Evolutionary conservation across 2,888 invertebrate species (phyloP).

Genomic region (Melanargia galathea): DNA sequence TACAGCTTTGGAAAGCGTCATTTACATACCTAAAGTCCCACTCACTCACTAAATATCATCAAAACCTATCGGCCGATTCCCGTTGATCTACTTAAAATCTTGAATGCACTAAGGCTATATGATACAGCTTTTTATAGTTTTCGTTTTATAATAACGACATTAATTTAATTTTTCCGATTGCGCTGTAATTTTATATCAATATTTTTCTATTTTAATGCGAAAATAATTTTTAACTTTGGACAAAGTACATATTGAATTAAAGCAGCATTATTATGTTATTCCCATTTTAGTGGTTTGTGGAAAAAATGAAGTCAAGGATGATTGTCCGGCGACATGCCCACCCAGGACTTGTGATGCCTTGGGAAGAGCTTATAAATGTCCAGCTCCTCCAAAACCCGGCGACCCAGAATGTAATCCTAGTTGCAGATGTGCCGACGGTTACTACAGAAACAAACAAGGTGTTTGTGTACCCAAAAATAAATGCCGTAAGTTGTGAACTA

Average conservation of each 20-base stretch:
- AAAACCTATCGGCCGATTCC: too few species aligned
- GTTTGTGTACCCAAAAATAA: constrained; percentile 38
- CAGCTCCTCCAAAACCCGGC: constrained; percentile 13
- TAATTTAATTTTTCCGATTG: too few species aligned
- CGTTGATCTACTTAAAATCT: too few species aligned
- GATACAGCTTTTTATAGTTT: too few species aligned
- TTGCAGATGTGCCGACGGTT: constrained; percentile 34
- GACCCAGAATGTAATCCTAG: constrained; percentile 28
- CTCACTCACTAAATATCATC: too few species aligned
- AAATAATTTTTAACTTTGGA: too few species aligned
- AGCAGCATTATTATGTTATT: background rate
- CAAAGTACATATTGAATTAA: background rate
- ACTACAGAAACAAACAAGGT: constrained; percentile 27
- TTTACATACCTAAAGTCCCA: too few species aligned
- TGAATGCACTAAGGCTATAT: too few species aligned
- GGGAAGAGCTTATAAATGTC: constrained; percentile 12
- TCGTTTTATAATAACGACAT: too few species aligned
- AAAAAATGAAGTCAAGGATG: constrained; percentile 30
- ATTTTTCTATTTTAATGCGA: too few species aligned
- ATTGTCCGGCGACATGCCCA: constrained; percentile 33
- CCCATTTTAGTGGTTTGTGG: constrained; percentile 13
- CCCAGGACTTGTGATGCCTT: constrained; percentile 22
- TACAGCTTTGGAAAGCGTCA: too few species aligned
- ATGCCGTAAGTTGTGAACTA: constrained; percentile 27
- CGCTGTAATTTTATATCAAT: too few species aligned